Conservation (phyloP, 2,113 vertebrate genomes). For the Chunga burmeisteri region DNA sequence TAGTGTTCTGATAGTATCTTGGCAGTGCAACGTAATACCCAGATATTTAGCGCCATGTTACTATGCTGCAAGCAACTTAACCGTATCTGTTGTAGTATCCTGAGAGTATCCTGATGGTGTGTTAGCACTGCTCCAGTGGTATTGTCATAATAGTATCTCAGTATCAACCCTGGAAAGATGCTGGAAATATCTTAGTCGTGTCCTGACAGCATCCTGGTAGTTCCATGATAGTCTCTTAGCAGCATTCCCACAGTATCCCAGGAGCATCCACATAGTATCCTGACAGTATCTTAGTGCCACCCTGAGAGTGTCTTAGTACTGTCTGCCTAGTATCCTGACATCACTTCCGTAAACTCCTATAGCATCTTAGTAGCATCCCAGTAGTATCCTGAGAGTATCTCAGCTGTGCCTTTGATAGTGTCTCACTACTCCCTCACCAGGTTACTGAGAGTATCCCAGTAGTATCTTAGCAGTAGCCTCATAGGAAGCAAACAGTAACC, state of each 20-base stretch:
- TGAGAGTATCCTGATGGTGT: neutral
- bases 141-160: fast-evolving
- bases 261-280: neutral
- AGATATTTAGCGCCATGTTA: fast-evolving
- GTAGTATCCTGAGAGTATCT: neutral
- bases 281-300: neutral
- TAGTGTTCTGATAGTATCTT: neutral
- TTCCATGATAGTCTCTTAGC: neutral
- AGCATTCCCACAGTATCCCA: neutral
- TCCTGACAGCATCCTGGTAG: neutral
- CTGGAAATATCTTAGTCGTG: neutral
- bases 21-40: neutral
- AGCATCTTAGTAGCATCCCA: neutral
- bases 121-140: neutral
- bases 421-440: neutral
- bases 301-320: neutral
- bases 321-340: neutral
- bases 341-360: neutral
- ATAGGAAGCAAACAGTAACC: fast-evolving
- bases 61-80: neutral
- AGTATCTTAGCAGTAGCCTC: neutral
- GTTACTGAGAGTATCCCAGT: neutral
- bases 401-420: fast-evolving
- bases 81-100: neutral
- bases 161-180: neutral